Evolutionary conservation across 1,140 invertebrate species (phyloP), one percentile per base, ranked within the genome.

Genomic region (Drepana arcuata): DNA sequence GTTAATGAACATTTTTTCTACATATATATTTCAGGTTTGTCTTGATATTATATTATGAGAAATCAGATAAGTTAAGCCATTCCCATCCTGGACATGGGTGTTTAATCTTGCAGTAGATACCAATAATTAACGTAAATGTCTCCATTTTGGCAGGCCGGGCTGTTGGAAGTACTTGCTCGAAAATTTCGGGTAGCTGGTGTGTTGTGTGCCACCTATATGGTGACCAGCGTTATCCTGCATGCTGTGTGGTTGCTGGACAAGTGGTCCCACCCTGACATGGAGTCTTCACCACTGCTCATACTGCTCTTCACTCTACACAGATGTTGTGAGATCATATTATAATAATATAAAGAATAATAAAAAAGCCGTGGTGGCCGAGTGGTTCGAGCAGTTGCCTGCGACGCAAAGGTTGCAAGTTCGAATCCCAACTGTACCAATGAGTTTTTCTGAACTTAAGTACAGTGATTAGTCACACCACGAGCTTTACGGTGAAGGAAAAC

Each of bases 1-100:
- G 33, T 64, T 91, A 10, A 83, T 90, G 37, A 88, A 87, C 33
- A 87, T 92, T 37, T 91, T 91, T 59, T 88, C 89, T 2, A 92
- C 91, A 4, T 91, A 91, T 58, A 84, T 91, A 44, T 91, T 91
- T 74, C 89, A 92, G 83, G 90, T 91, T 81, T 86, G 57, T 60
- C 32, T 37, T 25, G 13, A 13, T 26, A 36, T 34, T 33, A 34
- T 37, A 25, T 9, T 29, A 11, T 28, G 16, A 6, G 2, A 25
- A 27, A 15, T 7, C 12, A 4, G n/a, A n/a, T n/a, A n/a, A n/a
- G n/a, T n/a, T n/a, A n/a, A n/a, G n/a, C n/a, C n/a, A n/a, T n/a
- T n/a, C n/a, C n/a, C n/a, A n/a, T n/a, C n/a, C n/a, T n/a, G n/a
- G n/a, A n/a, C n/a, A n/a, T n/a, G n/a, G n/a, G n/a, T n/a, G n/a